Conservation (phyloP, 1,140 invertebrate species). For the Plectrocnemia conspersa region DNA sequence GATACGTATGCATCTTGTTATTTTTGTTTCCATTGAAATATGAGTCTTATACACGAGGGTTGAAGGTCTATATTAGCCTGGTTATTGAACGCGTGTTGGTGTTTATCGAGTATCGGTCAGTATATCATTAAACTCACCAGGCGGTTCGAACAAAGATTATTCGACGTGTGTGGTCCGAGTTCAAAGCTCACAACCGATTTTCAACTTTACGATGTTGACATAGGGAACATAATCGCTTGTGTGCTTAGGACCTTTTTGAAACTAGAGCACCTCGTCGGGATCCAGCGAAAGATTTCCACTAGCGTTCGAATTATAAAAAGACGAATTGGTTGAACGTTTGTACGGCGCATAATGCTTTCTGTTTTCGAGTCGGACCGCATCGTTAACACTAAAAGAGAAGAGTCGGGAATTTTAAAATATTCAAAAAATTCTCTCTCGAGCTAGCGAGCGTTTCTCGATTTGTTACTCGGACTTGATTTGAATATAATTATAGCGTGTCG, state of each 20-base stretch:
- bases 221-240: background rate
- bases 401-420: slow-evolving; percentile 9
- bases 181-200: background rate
- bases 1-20: too few relatives aligned
- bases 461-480: slow-evolving; percentile 3
- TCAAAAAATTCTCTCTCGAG: background rate
- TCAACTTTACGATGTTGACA: background rate
- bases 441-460: background rate
- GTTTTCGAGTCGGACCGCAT: too few relatives aligned
- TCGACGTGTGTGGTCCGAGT: slow-evolving; percentile 29
- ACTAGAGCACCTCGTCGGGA: background rate
- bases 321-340: background rate
- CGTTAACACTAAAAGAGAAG: slow-evolving; percentile 2
- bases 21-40: too few relatives aligned
- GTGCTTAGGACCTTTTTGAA: background rate
- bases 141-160: slow-evolving; percentile 30
- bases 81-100: too few relatives aligned
- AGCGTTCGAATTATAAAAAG: background rate
- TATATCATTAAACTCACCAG: slow-evolving; percentile 30
- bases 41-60: too few relatives aligned
- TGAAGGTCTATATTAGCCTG: too few relatives aligned
- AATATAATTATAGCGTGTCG: slow-evolving; percentile 5
- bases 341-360: too few relatives aligned
- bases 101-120: slow-evolving; percentile 12
- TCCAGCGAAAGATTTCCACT: background rate